These are phyloP conservation scores for Polydrusus cervinus DNA, from an alignment of 2,888 invertebrate species.

Conservation along the genomic window DNA sequence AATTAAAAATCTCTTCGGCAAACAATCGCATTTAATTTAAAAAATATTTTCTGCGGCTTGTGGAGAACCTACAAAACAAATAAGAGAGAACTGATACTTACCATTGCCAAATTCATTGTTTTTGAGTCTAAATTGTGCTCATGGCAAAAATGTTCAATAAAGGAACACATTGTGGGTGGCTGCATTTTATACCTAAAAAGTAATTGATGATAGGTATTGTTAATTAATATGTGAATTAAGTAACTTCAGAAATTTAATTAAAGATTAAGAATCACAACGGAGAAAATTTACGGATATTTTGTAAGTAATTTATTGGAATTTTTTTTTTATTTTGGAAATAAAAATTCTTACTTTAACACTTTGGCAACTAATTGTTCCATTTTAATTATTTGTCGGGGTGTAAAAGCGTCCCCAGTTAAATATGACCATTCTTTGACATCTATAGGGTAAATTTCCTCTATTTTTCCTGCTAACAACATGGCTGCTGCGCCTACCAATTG, in stretches of 20 bases:
- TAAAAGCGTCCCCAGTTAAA: conserved; percentile 66
- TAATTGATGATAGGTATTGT: too few species aligned
- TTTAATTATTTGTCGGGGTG: conserved; percentile 63
- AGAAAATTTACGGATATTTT: too few species aligned
- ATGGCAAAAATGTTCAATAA: conserved; percentile 64
- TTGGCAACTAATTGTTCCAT: conserved; percentile 68
- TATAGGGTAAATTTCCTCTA: conserved; percentile 68
- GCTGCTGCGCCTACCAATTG: conserved; percentile 69
- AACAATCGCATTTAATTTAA: too few species aligned
- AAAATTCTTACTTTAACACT: conserved; percentile 59
- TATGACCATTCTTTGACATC: conserved; percentile 66
- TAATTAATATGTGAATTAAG: neutral
- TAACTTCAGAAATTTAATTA: neutral
- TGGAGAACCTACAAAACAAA: too few species aligned
- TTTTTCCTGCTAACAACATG: conserved; percentile 68
- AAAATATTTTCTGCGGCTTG: too few species aligned
- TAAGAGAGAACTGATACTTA: conserved; percentile 52
- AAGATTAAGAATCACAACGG: neutral
- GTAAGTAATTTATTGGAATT: too few species aligned
- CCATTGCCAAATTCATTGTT: conserved; percentile 65
- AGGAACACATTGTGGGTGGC: conserved; percentile 65
- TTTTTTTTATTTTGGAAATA: neutral
- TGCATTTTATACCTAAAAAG: conserved; percentile 63
- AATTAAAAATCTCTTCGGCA: too few species aligned
- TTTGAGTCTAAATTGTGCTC: conserved; percentile 62